Base-by-base conservation (phyloP, 2,797 vertebrate species). In the Trachops cirrhosus region DNA sequence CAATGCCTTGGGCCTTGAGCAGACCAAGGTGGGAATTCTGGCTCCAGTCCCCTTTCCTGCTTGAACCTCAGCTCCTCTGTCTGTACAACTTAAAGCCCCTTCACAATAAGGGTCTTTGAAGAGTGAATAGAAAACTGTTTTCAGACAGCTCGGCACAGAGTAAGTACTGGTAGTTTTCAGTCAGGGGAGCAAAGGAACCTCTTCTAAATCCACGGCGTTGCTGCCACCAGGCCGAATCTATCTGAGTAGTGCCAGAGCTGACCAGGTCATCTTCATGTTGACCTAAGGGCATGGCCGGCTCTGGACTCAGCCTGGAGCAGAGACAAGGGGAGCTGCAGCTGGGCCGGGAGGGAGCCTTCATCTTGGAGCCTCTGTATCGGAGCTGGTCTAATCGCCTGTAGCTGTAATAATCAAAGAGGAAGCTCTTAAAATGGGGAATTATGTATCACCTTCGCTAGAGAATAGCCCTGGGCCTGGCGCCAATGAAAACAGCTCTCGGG, bases 381-480 rank as follows among this genome's bases (percentile, higher is more conserved):
- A 73, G 86, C n/a, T 1, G 1, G 32, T 34, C 62, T n/a, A 64
- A 92, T 96, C 78, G 2, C 92, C 52, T 50, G 62, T 82, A 32
- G 67, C 93, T 89, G 85, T 77, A 77, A 88, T 87, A 84, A 96
- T 73, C 67, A 75, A 54, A 85, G 86, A 97, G 92, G 93, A 96
- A 95, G 91, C 95, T 96, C 95, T 95, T 93, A 89, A 96, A 95
- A 96, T 91, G 95, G 89, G 95, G 95, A 96, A 86, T 96, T 73
- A 64, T 83, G 91, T 39, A 24, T 95, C 94, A 89, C 54, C 15
- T 86, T 48, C 3, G 3, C 94, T 94, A 67, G 71, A 73, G 67
- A 97, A 93, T 93, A 92, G 86, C 85, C 83, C 83, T 32, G 79
- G 96, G 97, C 93, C 52, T 10, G 1, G 29, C 0, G 96, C 97